phyloP scores from a whole-genome alignment of 1,140 invertebrate species.

The Hermetia illucens region DNA sequence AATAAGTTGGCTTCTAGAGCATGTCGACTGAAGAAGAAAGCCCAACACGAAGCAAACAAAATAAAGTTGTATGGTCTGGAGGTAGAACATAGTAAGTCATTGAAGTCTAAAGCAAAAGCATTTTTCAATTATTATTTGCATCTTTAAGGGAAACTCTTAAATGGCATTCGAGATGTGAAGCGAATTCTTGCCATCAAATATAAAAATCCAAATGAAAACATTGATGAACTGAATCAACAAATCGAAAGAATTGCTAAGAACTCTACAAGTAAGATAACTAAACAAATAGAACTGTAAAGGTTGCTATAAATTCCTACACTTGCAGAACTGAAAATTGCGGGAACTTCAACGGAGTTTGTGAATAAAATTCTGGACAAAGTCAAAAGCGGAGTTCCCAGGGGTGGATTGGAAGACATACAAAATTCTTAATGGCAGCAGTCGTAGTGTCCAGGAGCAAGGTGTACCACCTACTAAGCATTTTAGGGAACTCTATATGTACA shows the following conservation, averaged over 20 bases:
- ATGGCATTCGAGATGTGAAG: slow-evolving; percentile 50
- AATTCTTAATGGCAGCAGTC: too few relatives aligned
- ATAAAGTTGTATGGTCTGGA: slow-evolving; percentile 88
- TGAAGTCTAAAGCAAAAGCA: not conserved
- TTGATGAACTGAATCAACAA: slow-evolving; percentile 46
- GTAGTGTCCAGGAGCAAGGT: too few relatives aligned
- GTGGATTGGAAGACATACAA: slow-evolving; percentile 52
- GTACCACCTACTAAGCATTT: too few relatives aligned
- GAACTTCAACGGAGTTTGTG: slow-evolving; percentile 71
- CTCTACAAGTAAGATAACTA: slow-evolving; percentile 49
- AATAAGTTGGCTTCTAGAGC: slow-evolving; percentile 94
- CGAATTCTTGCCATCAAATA: slow-evolving; percentile 38
- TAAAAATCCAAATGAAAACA: slow-evolving; percentile 43
- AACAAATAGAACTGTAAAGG: too few relatives aligned
- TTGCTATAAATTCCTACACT: slow-evolving; percentile 19
- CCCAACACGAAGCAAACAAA: slow-evolving; percentile 89
- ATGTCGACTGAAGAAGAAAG: slow-evolving; percentile 88
- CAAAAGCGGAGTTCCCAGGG: slow-evolving; percentile 45
- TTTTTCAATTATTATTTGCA: slow-evolving; percentile 5
- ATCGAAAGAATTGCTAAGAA: slow-evolving; percentile 49
- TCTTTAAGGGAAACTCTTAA: slow-evolving; percentile 47
- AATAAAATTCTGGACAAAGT: slow-evolving; percentile 71
- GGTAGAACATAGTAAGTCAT: slow-evolving; percentile 80
- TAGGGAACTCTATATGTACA: too few relatives aligned
- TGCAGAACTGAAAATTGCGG: slow-evolving; percentile 64